Evolutionary conservation across 2,113 vertebrate genomes (phyloP).

Genomic region (Strigops habroptila): DNA sequence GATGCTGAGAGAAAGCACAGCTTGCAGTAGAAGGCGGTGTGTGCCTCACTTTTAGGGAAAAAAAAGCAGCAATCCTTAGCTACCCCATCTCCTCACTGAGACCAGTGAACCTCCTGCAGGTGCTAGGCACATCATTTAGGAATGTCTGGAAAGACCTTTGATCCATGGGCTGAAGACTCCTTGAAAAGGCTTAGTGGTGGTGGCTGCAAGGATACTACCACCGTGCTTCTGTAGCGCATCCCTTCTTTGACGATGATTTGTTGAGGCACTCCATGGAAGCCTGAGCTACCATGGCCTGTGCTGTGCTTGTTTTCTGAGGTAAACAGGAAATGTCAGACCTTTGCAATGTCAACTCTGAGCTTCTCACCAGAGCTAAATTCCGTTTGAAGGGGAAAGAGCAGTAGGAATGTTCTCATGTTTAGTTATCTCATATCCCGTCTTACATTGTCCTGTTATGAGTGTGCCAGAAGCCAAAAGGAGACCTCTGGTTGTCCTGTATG

Average conservation of each 20-base stretch:
- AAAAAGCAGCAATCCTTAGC: background rate
- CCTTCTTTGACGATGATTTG: slow-evolving; percentile 13
- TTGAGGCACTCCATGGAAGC: background rate
- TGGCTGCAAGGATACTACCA: background rate
- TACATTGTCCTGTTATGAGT: background rate
- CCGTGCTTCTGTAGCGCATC: fast-evolving
- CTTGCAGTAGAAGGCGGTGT: background rate
- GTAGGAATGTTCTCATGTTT: background rate
- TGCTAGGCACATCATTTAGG: background rate
- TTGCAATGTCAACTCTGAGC: slow-evolving; percentile 13
- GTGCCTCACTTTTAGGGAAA: background rate
- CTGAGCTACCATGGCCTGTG: background rate
- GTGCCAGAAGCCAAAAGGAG: slow-evolving; percentile 30
- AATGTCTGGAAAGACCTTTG: background rate
- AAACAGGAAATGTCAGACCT: slow-evolving; percentile 40
- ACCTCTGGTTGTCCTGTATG: background rate
- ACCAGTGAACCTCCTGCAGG: background rate
- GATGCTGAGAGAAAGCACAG: background rate
- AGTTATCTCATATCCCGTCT: background rate
- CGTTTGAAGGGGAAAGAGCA: background rate
- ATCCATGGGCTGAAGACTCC: background rate
- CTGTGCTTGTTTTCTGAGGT: slow-evolving; percentile 9
- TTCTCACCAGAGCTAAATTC: slow-evolving; percentile 22
- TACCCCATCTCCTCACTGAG: background rate
- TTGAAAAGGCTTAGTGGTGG: background rate